A percentile compares a stretch with the other conserved stretches of the same genome.
Evolutionary conservation across 2,888 invertebrate species (phyloP).

Genomic region (Thereva nobilitata): DNA sequence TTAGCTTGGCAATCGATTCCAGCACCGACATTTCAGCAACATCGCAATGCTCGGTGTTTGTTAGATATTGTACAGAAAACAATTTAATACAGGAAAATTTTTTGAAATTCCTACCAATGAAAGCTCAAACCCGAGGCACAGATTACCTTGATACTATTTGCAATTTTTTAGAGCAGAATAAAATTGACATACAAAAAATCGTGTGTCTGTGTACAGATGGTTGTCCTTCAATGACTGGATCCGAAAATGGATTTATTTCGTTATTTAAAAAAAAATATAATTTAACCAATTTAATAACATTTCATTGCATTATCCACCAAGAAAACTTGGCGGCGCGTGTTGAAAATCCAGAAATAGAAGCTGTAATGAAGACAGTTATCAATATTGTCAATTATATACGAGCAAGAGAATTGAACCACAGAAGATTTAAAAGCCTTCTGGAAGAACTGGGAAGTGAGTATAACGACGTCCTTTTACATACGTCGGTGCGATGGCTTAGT

Average conservation of each 20-base stretch:
- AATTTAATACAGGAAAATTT: neutral
- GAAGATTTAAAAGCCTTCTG: neutral
- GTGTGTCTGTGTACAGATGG: neutral
- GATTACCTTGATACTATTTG: neutral
- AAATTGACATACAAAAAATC: neutral
- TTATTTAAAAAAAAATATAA: too few species aligned
- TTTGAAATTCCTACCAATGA: slow-evolving; percentile 1
- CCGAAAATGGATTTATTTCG: neutral
- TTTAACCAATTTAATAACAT: too few species aligned
- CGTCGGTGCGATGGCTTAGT: neutral
- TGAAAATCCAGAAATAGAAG: too few species aligned
- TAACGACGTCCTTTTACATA: neutral
- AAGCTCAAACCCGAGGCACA: neutral
- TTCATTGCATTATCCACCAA: neutral
- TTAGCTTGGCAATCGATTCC: neutral
- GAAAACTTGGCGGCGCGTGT: neutral
- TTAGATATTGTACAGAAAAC: neutral
- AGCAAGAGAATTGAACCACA: slow-evolving; percentile 1
- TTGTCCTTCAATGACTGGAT: neutral
- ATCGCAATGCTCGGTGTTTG: neutral
- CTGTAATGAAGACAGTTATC: too few species aligned
- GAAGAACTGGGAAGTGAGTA: neutral
- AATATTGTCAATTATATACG: neutral
- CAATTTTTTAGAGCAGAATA: neutral
- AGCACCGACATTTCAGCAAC: neutral